These are phyloP conservation scores for Porites australiensis DNA, from an alignment of 64 coral and sea anemone genomes.

Conservation along the genomic window DNA sequence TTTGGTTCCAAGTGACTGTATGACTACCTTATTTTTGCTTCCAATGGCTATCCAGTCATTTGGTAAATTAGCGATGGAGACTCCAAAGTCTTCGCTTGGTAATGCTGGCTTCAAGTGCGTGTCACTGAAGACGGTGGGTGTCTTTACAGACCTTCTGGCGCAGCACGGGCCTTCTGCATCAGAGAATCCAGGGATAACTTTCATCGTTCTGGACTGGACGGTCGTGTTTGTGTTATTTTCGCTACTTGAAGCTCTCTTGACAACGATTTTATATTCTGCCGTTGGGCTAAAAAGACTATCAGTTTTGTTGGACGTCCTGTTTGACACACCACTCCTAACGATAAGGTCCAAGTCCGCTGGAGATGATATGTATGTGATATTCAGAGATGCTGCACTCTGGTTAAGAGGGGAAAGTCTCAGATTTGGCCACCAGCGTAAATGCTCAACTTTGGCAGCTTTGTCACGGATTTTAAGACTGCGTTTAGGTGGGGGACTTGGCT, in stretches of 20 bases:
- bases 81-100: constrained; percentile 36
- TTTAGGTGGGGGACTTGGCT: constrained; percentile 64
- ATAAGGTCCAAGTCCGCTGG: constrained; percentile 41
- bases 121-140: background rate
- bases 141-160: background rate
- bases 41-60: constrained; percentile 24
- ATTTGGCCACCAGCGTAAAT: constrained; percentile 71
- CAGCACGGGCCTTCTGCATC: constrained; percentile 57
- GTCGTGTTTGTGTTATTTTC: constrained; percentile 59
- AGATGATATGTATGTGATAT: constrained; percentile 70
- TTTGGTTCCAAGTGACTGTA: constrained; percentile 9
- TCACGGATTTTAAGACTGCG: constrained; percentile 54
- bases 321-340: background rate
- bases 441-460: constrained; percentile 73
- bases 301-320: background rate
- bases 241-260: constrained; percentile 23
- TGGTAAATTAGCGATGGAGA: constrained; percentile 20
- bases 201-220: constrained; percentile 53
- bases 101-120: constrained; percentile 45
- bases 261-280: constrained; percentile 41
- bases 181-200: constrained; percentile 67
- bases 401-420: constrained; percentile 63
- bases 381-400: constrained; percentile 38
- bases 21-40: background rate
- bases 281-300: constrained; percentile 47